A percentile compares a stretch with the other conserved stretches of the same genome.
phyloP scores from a whole-genome alignment of 2,113 vertebrate genomes.

The Cyrtonyx montezumae region DNA sequence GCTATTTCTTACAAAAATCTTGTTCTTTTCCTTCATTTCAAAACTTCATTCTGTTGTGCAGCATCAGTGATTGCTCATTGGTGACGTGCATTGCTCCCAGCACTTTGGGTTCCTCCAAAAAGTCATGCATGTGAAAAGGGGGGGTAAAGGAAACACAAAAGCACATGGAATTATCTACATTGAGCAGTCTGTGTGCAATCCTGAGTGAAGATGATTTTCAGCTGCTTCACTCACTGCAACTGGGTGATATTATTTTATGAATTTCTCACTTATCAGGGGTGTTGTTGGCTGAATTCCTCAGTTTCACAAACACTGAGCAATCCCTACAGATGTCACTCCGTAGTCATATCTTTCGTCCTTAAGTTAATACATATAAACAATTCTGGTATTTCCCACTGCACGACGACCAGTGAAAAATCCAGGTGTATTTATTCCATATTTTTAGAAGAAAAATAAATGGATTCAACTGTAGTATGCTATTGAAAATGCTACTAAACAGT shows the following conservation, averaged over 20 bases:
- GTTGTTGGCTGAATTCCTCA: conserved; percentile 37
- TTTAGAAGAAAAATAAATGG: not conserved
- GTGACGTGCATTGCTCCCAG: not conserved
- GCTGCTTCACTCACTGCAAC: not conserved
- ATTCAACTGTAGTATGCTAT: not conserved
- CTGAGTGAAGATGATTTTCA: not conserved
- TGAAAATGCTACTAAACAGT: not conserved
- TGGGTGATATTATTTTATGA: conserved; percentile 35
- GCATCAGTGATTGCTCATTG: not conserved
- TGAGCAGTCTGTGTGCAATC: conserved; percentile 5
- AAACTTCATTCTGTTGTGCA: not conserved
- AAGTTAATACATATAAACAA: not conserved
- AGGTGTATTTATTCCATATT: not conserved
- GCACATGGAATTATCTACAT: not conserved
- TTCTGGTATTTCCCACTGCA: not conserved
- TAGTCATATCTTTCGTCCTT: not conserved
- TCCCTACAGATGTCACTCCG: not conserved
- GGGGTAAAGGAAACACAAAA: not conserved
- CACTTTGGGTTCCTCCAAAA: not conserved
- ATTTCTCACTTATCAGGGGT: not conserved
- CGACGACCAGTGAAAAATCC: not conserved
- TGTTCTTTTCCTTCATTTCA: not conserved
- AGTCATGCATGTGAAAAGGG: not conserved
- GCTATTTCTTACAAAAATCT: not conserved
- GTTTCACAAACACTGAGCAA: not conserved